Evolutionary conservation across 2,888 invertebrate species (phyloP), one percentile per base, ranked within the genome.

Genomic region (Abrostola tripartita): DNA sequence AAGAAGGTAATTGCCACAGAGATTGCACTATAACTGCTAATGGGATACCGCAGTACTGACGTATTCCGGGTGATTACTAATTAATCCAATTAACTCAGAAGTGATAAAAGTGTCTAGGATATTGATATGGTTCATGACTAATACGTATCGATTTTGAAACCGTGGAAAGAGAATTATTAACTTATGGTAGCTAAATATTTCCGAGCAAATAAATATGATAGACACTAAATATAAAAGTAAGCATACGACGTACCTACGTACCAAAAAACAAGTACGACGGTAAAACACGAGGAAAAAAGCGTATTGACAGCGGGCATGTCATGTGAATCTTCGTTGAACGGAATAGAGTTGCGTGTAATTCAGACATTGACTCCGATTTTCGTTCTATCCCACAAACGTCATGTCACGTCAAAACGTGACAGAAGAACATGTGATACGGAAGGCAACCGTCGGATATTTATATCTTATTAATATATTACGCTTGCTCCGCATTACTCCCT

Each of bases 381-480:
- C 81, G 74, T 72, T 78, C 79, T 65, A 78, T 79, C 74, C 82
- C 80, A 69, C 85, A 85, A 79, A 81, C 70, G 86, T 87, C 89
- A 87, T 82, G 87, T 85, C 87, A 86, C 79, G 87, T 88, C 90
- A 87, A 85, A 86, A 85, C 78, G 87, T 85, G 88, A 85, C 76
- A 37, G 60, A 44, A 71, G 55, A 79, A 77, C 74, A 81, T 76
- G 75, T 76, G 76, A 81, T 76, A 78, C 72, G 59, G 66, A 74
- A 35, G 41, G 49, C 65, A n/a, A 55, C 37, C 36, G 44, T 37
- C 61, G 35, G 52, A 69, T 68, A 68, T 71, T 68, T 71, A 64
- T 65, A 72, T 72, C 60, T 61, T 62, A 59, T 61, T 62, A 59
- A 65, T 67, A 68, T 75, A 61, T 67, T 58, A 57, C 55, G 38